A percentile compares a stretch with the other conserved stretches of the same genome.
Evolutionary conservation across 2,797 vertebrate species (phyloP).

Genomic region (Takifugu ocellatus): DNA sequence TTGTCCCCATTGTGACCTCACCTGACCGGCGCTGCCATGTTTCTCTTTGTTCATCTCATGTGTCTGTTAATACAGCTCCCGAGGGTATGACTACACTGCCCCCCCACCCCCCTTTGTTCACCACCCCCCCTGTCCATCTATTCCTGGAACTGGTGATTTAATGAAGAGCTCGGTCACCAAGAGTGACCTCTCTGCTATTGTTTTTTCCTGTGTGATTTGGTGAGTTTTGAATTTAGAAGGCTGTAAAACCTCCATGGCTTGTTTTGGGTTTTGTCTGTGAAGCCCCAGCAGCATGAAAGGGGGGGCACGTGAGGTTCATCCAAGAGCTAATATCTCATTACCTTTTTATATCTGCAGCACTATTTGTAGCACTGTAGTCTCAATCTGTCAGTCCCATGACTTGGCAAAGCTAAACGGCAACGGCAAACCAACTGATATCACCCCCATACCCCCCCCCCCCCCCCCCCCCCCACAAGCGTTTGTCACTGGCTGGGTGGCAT

Average conservation of each 20-base stretch:
- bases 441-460: slow-evolving; percentile 8
- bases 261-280: slow-evolving; percentile 5
- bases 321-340: slow-evolving; percentile 14
- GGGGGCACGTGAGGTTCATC: slow-evolving; percentile 19
- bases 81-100: slow-evolving; percentile 37
- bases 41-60: slow-evolving; percentile 55
- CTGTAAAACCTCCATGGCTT: background rate
- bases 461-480: slow-evolving; percentile 11
- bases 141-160: slow-evolving; percentile 70
- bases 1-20: slow-evolving; percentile 62
- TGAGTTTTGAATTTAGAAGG: background rate
- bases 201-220: background rate
- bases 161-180: slow-evolving; percentile 62
- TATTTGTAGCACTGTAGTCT: slow-evolving; percentile 16
- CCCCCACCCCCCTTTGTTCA: slow-evolving; percentile 27
- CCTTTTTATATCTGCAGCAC: slow-evolving; percentile 12
- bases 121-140: slow-evolving; percentile 31
- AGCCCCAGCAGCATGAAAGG: background rate
- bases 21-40: slow-evolving; percentile 50
- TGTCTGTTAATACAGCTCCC: slow-evolving; percentile 61
- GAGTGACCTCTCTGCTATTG: slow-evolving; percentile 36
- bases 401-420: slow-evolving; percentile 30
- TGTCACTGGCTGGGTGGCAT: slow-evolving; percentile 19
- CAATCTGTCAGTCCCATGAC: slow-evolving; percentile 25
- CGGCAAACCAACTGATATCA: slow-evolving; percentile 14